Conservation (phyloP, 2,797 vertebrate species). For the Enoplosus armatus region DNA sequence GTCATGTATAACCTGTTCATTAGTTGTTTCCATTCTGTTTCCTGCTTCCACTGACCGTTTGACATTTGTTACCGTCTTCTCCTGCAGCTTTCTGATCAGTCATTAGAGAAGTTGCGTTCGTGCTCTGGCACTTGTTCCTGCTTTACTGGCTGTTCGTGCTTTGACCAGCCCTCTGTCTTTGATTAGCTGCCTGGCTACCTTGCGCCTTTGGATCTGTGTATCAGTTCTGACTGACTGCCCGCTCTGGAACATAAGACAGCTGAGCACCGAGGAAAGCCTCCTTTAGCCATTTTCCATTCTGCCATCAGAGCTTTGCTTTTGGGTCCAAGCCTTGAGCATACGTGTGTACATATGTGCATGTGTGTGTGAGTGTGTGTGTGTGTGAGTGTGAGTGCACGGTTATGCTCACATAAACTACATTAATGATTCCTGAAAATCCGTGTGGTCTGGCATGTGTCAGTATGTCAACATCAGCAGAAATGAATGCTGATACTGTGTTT, state of each 20-base stretch:
- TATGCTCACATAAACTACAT: slow-evolving; percentile 13
- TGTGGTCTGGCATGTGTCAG: slow-evolving; percentile 21
- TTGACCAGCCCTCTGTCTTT: slow-evolving; percentile 27
- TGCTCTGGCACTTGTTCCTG: slow-evolving; percentile 13
- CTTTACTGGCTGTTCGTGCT: slow-evolving; percentile 15
- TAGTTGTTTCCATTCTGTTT: slow-evolving; percentile 9
- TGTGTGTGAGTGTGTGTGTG: too few species aligned
- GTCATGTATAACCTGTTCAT: slow-evolving; percentile 1
- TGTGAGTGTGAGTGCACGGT: not conserved
- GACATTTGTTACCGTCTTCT: slow-evolving; percentile 14
- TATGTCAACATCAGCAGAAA: slow-evolving; percentile 41
- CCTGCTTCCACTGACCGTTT: slow-evolving; percentile 12
- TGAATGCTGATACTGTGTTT: slow-evolving; percentile 1
- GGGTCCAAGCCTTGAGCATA: not conserved
- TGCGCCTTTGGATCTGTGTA: slow-evolving; percentile 13
- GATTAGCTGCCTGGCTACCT: slow-evolving; percentile 26
- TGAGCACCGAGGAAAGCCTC: slow-evolving; percentile 5
- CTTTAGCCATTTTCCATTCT: slow-evolving; percentile 7
- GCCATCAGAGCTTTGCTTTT: not conserved
- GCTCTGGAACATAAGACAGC: slow-evolving; percentile 19
- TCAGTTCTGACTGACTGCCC: slow-evolving; percentile 27
- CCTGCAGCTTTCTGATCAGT: slow-evolving; percentile 4
- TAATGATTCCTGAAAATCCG: slow-evolving; percentile 28
- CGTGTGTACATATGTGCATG: not conserved
- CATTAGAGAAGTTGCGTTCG: slow-evolving; percentile 8